Evolutionary conservation across 2,797 vertebrate genomes (phyloP), one percentile per base, ranked within the genome.

Genomic region (Sparidentex hasta): DNA sequence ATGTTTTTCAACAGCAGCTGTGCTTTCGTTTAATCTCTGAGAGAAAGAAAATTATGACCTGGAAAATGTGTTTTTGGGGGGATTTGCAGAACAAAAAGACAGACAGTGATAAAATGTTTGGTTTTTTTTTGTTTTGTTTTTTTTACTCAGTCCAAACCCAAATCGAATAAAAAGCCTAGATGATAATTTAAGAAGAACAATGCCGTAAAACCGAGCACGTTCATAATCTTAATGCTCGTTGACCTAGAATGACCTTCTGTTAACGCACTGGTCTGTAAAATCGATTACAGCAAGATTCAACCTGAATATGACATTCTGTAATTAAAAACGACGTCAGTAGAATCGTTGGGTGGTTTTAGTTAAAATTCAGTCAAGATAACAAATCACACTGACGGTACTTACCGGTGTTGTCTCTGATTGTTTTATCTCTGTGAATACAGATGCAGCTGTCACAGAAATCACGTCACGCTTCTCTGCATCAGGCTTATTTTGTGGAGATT

Each of bases 1-100:
- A 74, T 74, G 87, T 89, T 88, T 90, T 83, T 70, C 72, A 84
- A 85, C 87, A 77, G 82, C 84, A 78, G 84, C 70, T 87, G 83
- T 75, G 78, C 83, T 86, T 83, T 90, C 64, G 62, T 93, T 94
- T 92, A 90, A 92, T 95, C 86, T 86, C 54, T 66, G 13, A 56
- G 54, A n/a, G 71, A 27, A 86, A 87, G 13, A 74, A 83, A 89
- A 88, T 74, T 69, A 74, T 82, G 84, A 93, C 81, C 84, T 73
- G 70, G 65, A 71, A 84, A 81, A 76, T 72, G 8, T 12, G 66
- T 74, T 64, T 64, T 74, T 61, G 67, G 27, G 48, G 51, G 9
- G 65, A 87, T 71, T 75, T 79, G 71, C 59, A 85, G 29, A 63
- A 68, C 83, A 87, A 85, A 43, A 52, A 63, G 82, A 81, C 75